Evolutionary conservation across 2,113 vertebrate species (phyloP).

Genomic region (Nerophis ophidion): DNA sequence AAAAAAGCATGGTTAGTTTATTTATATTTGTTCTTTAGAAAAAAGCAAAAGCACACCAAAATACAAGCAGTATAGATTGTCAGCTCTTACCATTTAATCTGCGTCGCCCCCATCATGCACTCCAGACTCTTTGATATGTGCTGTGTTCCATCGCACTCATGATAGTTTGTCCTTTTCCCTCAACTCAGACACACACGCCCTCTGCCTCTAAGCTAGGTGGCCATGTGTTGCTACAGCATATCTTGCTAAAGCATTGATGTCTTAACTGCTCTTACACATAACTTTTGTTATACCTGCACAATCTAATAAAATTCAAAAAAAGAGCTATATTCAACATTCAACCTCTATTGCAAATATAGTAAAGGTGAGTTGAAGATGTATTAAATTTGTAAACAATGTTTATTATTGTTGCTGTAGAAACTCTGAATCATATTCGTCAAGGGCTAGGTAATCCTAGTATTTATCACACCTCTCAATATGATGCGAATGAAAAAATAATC

Average conservation of each 20-base stretch:
- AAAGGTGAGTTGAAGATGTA: too few relatives aligned
- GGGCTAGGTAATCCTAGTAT: not conserved
- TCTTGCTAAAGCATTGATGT: conserved; percentile 15
- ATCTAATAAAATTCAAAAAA: too few relatives aligned
- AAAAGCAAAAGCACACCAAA: not conserved
- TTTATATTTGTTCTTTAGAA: not conserved
- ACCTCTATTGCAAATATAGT: too few relatives aligned
- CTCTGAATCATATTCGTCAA: too few relatives aligned
- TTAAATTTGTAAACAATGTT: too few relatives aligned
- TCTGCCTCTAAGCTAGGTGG: conserved; percentile 20
- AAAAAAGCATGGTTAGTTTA: conserved; percentile 22
- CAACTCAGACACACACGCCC: conserved; percentile 9
- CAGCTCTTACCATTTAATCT: conserved; percentile 73
- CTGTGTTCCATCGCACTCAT: conserved; percentile 31
- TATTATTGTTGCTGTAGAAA: too few relatives aligned
- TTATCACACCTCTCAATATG: not conserved
- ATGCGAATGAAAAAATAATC: not conserved
- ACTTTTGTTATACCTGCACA: not conserved
- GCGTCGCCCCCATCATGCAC: conserved; percentile 63
- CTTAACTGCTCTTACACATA: not conserved
- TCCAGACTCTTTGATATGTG: conserved; percentile 4
- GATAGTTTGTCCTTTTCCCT: conserved; percentile 21
- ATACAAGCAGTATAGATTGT: not conserved
- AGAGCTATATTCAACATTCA: too few relatives aligned
- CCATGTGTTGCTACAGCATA: conserved; percentile 15